Evolutionary conservation across 2,797 vertebrate species (phyloP).

Genomic region (Chiroxiphia lanceolata): DNA sequence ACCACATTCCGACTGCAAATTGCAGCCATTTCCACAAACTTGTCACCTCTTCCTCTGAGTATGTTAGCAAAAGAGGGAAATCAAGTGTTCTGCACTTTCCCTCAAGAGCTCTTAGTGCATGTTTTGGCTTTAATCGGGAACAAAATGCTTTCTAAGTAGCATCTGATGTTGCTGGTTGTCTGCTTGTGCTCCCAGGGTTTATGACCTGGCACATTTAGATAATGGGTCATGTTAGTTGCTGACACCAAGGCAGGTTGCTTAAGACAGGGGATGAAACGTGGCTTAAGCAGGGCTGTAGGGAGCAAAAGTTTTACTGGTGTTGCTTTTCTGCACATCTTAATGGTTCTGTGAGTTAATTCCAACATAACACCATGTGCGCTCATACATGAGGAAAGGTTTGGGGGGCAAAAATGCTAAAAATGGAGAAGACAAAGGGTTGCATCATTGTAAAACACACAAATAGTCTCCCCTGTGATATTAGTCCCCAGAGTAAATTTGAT

Average conservation of each 20-base stretch:
- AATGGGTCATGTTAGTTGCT: neutral
- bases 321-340: neutral
- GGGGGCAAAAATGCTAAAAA: neutral
- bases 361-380: neutral
- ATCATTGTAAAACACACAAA: neutral
- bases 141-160: conserved; percentile 28
- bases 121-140: neutral
- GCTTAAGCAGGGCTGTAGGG: neutral
- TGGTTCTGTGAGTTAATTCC: neutral
- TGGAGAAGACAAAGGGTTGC: neutral
- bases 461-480: rapidly evolving
- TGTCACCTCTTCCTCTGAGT: conserved; percentile 12
- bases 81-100: conserved; percentile 44
- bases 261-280: neutral
- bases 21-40: conserved; percentile 46
- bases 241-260: neutral
- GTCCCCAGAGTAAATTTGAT: rapidly evolving
- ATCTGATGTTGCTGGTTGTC: conserved; percentile 8
- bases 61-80: conserved; percentile 28
- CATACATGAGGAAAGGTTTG: neutral
- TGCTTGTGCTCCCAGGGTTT: neutral
- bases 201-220: neutral
- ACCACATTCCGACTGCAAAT: conserved; percentile 24
- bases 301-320: neutral
- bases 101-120: neutral